Conservation (phyloP, 2,797 vertebrate species). For the Pantherophis vulpinus region DNA sequence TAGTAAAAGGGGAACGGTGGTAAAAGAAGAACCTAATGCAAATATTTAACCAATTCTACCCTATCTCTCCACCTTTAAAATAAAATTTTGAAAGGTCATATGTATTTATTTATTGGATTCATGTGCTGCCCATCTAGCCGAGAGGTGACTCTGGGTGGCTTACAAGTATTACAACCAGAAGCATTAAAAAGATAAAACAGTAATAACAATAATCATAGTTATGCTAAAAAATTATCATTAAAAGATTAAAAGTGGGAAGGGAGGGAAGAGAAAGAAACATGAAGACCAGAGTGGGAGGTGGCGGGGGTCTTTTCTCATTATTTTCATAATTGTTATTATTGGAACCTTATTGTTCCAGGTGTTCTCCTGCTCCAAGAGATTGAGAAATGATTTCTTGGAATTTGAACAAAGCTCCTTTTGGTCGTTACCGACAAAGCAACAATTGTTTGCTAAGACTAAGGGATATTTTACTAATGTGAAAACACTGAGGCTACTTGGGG, state of each 20-base stretch:
- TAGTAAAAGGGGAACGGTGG: too few relatives aligned
- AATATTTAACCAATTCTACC: not conserved
- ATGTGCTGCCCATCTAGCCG: not conserved
- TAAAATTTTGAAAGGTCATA: not conserved
- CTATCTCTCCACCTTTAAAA: not conserved
- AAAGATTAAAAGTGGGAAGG: not conserved
- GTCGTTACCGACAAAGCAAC: not conserved
- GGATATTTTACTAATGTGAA: not conserved
- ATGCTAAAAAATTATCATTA: not conserved
- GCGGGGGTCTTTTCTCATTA: not conserved
- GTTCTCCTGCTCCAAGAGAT: not conserved
- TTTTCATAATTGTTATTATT: not conserved
- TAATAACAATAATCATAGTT: not conserved
- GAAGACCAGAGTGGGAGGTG: not conserved
- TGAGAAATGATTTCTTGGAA: not conserved
- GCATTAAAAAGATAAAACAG: not conserved
- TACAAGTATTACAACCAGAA: not conserved
- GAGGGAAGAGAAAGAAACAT: not conserved
- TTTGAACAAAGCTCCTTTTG: not conserved
- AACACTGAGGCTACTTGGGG: not conserved
- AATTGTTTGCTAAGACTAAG: not conserved
- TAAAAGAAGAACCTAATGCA: not conserved
- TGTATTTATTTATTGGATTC: not conserved
- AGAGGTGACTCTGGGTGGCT: not conserved
- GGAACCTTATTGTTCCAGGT: not conserved